Evolutionary conservation across 2,797 vertebrate genomes (phyloP), one percentile per base, ranked within the genome.

Genomic region (Neomorphus geoffroyi): DNA sequence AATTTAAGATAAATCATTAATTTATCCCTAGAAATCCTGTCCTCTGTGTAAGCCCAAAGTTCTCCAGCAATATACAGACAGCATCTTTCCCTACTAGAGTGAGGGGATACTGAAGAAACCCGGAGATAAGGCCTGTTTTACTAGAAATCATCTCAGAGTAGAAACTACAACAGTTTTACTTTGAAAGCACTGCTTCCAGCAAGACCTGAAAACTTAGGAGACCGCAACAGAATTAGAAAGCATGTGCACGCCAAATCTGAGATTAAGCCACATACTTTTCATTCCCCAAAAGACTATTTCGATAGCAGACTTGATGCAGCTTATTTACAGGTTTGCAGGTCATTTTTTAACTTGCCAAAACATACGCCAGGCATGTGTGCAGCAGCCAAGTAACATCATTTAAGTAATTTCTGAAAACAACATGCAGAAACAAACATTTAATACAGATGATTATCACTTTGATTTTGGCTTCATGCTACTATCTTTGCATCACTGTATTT

Each of bases 401-500:
- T 75, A 87, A 80, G 93, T 90, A 92, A 89, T 86, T 95, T 95
- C 87, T 95, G 95, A 90, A 95, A 96, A 96, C 92, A 92, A 91
- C 93, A 91, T 86, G 93, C 92, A 96, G 93, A 96, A 88, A 95
- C 92, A 96, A 94, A 93, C 90, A 92, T 95, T 95, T 96, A 92
- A 94, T 94, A 90, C 85, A 95, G 94, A 97, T 97, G 23, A 90
- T 77, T 95, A 97, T 96, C 95, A 60, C 57, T 97, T 95, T 96
- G 96, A 97, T 97, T 96, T 75, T 94, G 77, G 93, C 92, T 96
- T 96, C 87, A 88, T 81, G 39, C 85, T 93, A 64, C 86, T 94
- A 94, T 96, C 95, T 96, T 86, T 95, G 86, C 94, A 97, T 96
- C 96, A 82, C 85, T 92, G 56, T 88, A 64, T 85, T 95, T 96